Percentiles rank a stretch among this genome's conserved stretches.
phyloP scores from a whole-genome alignment of 2,113 vertebrate species.

The Oenanthe melanoleuca region DNA sequence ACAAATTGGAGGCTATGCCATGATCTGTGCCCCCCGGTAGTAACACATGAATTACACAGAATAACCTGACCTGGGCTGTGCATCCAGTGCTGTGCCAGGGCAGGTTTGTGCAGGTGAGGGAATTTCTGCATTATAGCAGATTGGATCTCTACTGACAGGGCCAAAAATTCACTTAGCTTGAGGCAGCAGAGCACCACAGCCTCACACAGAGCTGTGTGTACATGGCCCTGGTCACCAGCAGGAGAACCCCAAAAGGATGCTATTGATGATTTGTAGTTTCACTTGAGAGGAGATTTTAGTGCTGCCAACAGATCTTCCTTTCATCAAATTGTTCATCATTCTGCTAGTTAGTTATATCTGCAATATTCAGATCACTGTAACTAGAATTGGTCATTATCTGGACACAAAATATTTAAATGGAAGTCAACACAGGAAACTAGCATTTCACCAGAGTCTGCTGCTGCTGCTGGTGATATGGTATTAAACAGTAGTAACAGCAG shows the following conservation, averaged over 20 bases:
- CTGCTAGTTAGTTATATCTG: background rate
- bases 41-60: background rate
- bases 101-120: background rate
- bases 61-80: background rate
- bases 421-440: background rate
- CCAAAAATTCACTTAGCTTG: background rate
- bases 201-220: background rate
- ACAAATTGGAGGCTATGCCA: background rate
- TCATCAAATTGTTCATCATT: background rate
- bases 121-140: background rate
- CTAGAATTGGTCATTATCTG: background rate
- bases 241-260: background rate
- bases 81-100: background rate
- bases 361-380: background rate
- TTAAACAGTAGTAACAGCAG: accelerated
- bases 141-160: accelerated
- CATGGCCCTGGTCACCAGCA: background rate
- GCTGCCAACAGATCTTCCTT: background rate
- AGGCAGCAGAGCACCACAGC: background rate
- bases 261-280: background rate
- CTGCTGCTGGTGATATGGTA: background rate
- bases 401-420: background rate
- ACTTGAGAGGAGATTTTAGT: background rate
- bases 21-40: background rate
- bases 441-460: background rate